Conservation (phyloP, 53 echinoderm and acorn worm genomes). For the Holothuria leucospilota region DNA sequence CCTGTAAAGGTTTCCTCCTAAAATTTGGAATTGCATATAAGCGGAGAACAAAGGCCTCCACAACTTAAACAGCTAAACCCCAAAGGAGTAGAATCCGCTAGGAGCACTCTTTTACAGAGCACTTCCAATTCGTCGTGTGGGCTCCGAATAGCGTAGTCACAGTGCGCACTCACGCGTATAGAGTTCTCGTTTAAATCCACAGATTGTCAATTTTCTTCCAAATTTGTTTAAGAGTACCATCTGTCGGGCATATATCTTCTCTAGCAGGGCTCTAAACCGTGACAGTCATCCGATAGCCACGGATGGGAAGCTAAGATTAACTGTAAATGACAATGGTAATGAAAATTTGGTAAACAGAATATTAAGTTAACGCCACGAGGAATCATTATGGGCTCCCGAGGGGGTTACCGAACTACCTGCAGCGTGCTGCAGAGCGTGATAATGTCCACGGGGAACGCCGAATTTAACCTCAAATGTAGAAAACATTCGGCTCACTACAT, state of each 20-base stretch:
- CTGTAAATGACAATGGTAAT: slow-evolving; percentile 43
- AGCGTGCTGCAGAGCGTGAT: slow-evolving; percentile 31
- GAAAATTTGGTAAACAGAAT: slow-evolving; percentile 54
- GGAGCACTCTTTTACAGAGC: not conserved
- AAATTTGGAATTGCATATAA: too few relatives aligned
- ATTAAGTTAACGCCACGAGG: slow-evolving; percentile 40
- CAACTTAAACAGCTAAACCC: slow-evolving; percentile 21
- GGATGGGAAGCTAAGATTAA: slow-evolving; percentile 22
- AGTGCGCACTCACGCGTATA: slow-evolving; percentile 39
- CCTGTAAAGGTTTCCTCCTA: too few relatives aligned
- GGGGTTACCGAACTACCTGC: slow-evolving; percentile 42
- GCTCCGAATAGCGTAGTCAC: slow-evolving; percentile 10
- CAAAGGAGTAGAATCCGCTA: slow-evolving; percentile 7
- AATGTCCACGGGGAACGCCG: slow-evolving; percentile 16
- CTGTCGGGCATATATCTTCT: slow-evolving; percentile 16
- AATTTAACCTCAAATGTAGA: slow-evolving; percentile 38
- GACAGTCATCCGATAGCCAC: slow-evolving; percentile 28
- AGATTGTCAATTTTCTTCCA: slow-evolving; percentile 34
- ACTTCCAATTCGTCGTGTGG: slow-evolving; percentile 19
- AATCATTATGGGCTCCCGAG: slow-evolving; percentile 25
- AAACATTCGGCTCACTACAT: slow-evolving; percentile 30
- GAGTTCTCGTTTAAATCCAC: slow-evolving; percentile 7
- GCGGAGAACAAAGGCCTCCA: too few relatives aligned
- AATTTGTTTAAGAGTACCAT: slow-evolving; percentile 38
- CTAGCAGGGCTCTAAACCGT: slow-evolving; percentile 10